Evolutionary conservation across 1,140 invertebrate genomes (phyloP).

Genomic region (Aphaenogaster floridana): DNA sequence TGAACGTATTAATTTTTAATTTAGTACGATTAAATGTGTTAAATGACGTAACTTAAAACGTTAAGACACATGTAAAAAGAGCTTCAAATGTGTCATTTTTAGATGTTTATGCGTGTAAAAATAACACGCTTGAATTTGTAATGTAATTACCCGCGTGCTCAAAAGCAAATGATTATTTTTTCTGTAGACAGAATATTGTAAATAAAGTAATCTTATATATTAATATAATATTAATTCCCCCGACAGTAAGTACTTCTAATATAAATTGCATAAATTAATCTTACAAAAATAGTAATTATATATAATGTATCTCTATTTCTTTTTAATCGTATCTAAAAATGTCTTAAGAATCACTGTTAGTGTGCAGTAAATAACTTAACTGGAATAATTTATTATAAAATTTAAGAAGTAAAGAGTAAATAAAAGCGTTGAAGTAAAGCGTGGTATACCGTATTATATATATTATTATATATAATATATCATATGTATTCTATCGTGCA

Average conservation of each 20-base stretch:
- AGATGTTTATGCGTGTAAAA: no score
- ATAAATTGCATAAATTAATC: background rate
- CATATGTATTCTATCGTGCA: background rate
- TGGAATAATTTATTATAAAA: background rate
- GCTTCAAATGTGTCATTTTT: no score
- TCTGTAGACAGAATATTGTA: background rate
- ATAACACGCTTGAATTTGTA: no score
- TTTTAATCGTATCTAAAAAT: background rate
- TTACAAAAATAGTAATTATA: background rate
- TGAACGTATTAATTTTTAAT: no score
- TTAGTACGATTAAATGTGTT: no score
- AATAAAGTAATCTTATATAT: background rate
- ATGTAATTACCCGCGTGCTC: background rate
- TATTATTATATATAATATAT: background rate
- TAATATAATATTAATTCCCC: background rate
- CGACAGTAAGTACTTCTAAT: background rate
- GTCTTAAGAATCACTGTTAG: background rate
- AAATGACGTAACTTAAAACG: no score
- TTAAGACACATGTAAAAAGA: no score
- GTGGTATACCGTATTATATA: background rate
- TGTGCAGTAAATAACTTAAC: background rate
- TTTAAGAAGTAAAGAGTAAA: background rate
- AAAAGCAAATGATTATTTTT: background rate
- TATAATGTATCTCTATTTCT: background rate
- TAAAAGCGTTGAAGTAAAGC: background rate